Percentiles rank a stretch among this genome's conserved stretches.
Evolutionary conservation across 1,140 invertebrate species (phyloP).

Genomic region (Papilio polytes): DNA sequence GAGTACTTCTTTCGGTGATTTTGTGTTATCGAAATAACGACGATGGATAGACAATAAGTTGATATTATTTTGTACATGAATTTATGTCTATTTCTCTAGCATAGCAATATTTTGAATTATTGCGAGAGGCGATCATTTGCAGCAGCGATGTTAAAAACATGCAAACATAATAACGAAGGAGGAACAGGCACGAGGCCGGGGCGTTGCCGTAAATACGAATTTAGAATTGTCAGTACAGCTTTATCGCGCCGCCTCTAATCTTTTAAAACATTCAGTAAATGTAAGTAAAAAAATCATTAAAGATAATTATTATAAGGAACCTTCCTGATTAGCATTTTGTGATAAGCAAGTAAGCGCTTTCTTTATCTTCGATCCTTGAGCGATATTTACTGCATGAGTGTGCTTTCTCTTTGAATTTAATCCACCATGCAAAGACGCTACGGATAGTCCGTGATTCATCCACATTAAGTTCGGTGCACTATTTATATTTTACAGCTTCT

Average conservation of each 20-base stretch:
- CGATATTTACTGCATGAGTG: not conserved
- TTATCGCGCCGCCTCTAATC: not conserved
- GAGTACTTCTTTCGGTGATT: not conserved
- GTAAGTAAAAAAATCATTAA: not conserved
- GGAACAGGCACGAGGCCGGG: constrained; percentile 16
- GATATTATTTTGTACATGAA: too few species aligned
- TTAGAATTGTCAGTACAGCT: constrained; percentile 26
- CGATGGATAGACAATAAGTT: too few species aligned
- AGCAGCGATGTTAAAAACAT: not conserved
- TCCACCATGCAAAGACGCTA: not conserved
- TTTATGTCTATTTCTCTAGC: not conserved
- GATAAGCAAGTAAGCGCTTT: not conserved
- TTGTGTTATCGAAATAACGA: too few species aligned
- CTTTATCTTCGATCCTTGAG: not conserved
- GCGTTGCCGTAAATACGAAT: constrained; percentile 14
- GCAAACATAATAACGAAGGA: constrained; percentile 7
- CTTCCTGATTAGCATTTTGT: not conserved
- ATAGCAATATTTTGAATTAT: not conserved
- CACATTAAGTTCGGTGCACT: not conserved
- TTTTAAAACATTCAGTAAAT: not conserved
- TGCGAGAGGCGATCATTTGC: not conserved
- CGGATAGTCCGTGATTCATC: not conserved
- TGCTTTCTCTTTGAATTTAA: not conserved
- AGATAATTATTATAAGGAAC: not conserved
- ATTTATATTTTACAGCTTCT: constrained; percentile 50